phyloP scores from a whole-genome alignment of 2,797 vertebrate species.

The Acomys russatus region DNA sequence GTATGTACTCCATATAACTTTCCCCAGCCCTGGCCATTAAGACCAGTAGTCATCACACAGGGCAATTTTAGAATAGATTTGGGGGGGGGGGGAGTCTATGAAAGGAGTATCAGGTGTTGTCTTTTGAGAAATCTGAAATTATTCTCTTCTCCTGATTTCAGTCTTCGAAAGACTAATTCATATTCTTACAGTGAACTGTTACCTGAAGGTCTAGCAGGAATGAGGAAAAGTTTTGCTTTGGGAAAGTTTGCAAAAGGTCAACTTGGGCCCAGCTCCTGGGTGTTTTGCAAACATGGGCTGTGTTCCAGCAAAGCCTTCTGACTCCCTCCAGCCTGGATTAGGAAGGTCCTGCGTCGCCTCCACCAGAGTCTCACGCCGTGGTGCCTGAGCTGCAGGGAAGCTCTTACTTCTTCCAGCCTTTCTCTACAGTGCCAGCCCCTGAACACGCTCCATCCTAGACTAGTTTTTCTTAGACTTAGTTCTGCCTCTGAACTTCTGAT shows the following conservation, averaged over 20 bases:
- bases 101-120: background rate
- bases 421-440: background rate
- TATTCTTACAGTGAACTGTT: background rate
- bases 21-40: background rate
- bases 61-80: background rate
- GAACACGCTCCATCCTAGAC: background rate
- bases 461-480: background rate
- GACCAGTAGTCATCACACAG: background rate
- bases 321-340: background rate
- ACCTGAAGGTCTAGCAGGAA: background rate
- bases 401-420: background rate
- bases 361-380: background rate
- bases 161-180: background rate
- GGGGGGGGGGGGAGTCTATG: fast-evolving
- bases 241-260: background rate
- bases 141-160: background rate
- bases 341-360: background rate
- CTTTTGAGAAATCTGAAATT: conserved; percentile 37
- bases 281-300: background rate
- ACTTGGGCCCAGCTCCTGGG: background rate
- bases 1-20: fast-evolving
- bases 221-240: background rate
- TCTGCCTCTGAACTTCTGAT: background rate
- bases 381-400: background rate
- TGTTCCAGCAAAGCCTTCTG: background rate